Evolutionary conservation across 2,888 invertebrate species (phyloP).

Genomic region (Drosophila prolongata): DNA sequence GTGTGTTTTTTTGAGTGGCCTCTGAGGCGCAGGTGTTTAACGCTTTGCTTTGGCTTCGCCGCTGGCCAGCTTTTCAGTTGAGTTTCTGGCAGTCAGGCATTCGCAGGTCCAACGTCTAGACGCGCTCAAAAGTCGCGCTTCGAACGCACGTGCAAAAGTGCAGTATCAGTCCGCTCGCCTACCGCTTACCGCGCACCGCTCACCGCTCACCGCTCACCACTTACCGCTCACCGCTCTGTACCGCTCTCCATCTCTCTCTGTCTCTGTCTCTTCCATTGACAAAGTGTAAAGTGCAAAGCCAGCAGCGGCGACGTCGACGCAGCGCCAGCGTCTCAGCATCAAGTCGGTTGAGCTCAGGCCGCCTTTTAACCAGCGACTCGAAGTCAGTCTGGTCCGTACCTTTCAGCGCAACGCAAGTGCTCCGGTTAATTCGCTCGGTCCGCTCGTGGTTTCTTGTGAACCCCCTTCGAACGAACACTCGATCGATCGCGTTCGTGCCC

Average conservation of each 20-base stretch:
- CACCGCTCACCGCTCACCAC: not conserved
- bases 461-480: constrained; percentile 8
- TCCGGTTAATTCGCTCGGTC: constrained; percentile 44
- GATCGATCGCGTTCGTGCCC: constrained; percentile 65
- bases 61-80: constrained; percentile 55
- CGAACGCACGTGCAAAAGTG: constrained; percentile 66
- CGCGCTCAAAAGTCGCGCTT: constrained; percentile 44
- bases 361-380: constrained; percentile 48
- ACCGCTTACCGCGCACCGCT: not conserved
- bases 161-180: constrained; percentile 40
- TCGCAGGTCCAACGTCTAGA: constrained; percentile 47
- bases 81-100: constrained; percentile 50
- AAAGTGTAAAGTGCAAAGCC: constrained; percentile 83
- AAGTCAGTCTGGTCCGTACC: constrained; percentile 81
- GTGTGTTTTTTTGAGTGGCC: constrained; percentile 32
- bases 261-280: constrained; percentile 37
- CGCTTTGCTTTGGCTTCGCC: constrained; percentile 9
- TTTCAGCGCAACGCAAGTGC: constrained; percentile 78
- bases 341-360: constrained; percentile 56
- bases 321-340: constrained; percentile 32
- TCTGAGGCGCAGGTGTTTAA: constrained; percentile 51
- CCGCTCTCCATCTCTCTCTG: constrained; percentile 6
- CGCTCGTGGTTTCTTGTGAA: constrained; percentile 12
- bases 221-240: constrained; percentile 17
- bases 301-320: constrained; percentile 51